These are phyloP conservation scores for Trisateles emortualis DNA, from an alignment of 2,888 invertebrate species.

Conservation along the genomic window DNA sequence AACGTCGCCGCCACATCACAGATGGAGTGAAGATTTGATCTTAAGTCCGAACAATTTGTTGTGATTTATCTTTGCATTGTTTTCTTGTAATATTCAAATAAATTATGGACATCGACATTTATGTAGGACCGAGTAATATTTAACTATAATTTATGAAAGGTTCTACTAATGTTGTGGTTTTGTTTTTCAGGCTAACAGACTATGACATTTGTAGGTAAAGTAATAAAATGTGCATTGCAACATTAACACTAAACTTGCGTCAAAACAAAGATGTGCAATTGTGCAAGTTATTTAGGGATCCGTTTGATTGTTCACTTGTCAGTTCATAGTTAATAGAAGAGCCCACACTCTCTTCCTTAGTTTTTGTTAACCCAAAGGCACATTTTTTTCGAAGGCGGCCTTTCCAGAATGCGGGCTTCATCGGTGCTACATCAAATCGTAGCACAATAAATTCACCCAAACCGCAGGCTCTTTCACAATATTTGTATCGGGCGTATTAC, in stretches of 20 bases:
- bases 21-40: conserved; percentile 80
- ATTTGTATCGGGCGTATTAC: conserved; percentile 83
- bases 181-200: conserved; percentile 17
- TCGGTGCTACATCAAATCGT: conserved; percentile 76
- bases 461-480: conserved; percentile 86
- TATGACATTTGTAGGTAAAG: conserved; percentile 3
- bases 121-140: conserved; percentile 19
- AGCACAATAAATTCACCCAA: conserved; percentile 84
- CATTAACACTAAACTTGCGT: neutral
- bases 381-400: conserved; percentile 26
- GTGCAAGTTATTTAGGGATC: neutral
- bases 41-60: conserved; percentile 71
- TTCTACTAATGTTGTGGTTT: conserved; percentile 16
- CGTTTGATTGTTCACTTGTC: neutral
- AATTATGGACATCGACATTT: conserved; percentile 32
- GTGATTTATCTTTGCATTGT: conserved; percentile 77
- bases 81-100: conserved; percentile 55
- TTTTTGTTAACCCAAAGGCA: conserved; percentile 25
- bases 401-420: conserved; percentile 63
- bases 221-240: conserved; percentile 7
- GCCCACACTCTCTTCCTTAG: neutral
- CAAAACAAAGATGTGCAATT: neutral
- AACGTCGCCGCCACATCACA: conserved; percentile 74
- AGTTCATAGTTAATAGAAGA: neutral
- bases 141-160: conserved; percentile 27